Percentiles rank a stretch among this genome's conserved stretches.
These are phyloP conservation scores for Colletes collaris DNA, from an alignment of 2,888 invertebrate genomes.

Conservation along the genomic window DNA sequence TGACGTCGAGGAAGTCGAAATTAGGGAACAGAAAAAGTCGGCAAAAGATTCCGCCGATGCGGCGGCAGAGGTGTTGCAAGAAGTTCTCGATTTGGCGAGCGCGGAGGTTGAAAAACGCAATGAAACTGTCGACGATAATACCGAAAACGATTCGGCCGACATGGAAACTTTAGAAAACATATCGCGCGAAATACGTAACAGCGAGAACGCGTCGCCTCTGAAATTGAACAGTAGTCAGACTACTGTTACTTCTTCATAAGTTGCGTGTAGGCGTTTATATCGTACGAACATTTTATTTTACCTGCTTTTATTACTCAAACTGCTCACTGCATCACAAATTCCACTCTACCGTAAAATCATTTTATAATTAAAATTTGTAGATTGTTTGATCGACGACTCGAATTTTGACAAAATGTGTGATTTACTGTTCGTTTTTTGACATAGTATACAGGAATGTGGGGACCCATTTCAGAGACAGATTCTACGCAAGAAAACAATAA, in stretches of 20 bases:
- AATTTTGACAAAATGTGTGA: no score
- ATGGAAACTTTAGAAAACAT: slow-evolving; percentile 71
- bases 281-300: not conserved
- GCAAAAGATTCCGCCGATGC: slow-evolving; percentile 26
- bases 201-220: slow-evolving; percentile 69
- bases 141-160: slow-evolving; percentile 6
- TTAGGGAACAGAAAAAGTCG: not conserved
- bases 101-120: slow-evolving; percentile 63
- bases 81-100: slow-evolving; percentile 69
- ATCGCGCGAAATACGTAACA: slow-evolving; percentile 71
- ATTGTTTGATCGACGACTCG: no score
- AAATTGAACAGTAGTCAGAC: slow-evolving; percentile 58
- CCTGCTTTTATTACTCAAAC: not conserved
- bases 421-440: no score
- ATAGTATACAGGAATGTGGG: no score
- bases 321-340: no score
- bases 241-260: not conserved
- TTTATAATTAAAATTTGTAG: no score
- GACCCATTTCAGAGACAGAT: no score
- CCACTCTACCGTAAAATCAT: no score
- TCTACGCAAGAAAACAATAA: no score
- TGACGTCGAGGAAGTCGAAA: not conserved
- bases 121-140: slow-evolving; percentile 33
- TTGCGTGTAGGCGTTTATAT: not conserved
- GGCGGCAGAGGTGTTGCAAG: slow-evolving; percentile 42